Evolutionary conservation across 2,113 vertebrate genomes (phyloP), one percentile per base, ranked within the genome.

Genomic region (Varanus komodoensis): DNA sequence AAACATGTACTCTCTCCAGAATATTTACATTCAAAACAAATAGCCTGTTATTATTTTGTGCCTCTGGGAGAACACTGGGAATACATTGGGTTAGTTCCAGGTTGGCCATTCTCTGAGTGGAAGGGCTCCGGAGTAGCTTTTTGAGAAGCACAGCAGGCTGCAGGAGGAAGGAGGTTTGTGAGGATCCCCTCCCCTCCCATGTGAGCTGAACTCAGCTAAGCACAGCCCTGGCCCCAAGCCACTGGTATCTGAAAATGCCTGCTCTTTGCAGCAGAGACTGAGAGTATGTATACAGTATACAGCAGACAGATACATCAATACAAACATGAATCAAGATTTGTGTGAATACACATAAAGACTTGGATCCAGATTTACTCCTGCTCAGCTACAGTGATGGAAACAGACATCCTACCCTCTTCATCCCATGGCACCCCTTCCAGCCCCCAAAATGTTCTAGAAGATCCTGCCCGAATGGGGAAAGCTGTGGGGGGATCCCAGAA

Each of bases 21-120:
- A 32, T 67, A 79, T 64, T 87, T 67, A 67, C 29, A 79, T 67
- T 87, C 74, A 87, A 38, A 87, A 78, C 85, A 48, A 64, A n/a
- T 7, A 64, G 2, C 15, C 79, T 15, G 1, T 67, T 87, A 73
- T 86, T 86, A 48, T 48, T 83, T 64, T 78, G 85, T 21, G 17
- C 23, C 74, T 87, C 44, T 80, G 64, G 38, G 57, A 80, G 44
- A 80, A 50, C 29, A 68, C 52, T 52, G 68, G 27, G 86, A 69
- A 27, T 67, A 80, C 6, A 25, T 80, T 87, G 67, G 32, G 67
- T 54, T 73, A 50, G 19, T 54, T 86, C 84, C 84, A 86, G 68
- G 68, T 73, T 86, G n/a, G 68, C 48, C 84, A 54, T 34, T 52
- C 71, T 73, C 17, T 52, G 71, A 73, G 73, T 34, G 32, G 84